phyloP scores from a whole-genome alignment of 2,113 vertebrate genomes.

The Nibea albiflora region DNA sequence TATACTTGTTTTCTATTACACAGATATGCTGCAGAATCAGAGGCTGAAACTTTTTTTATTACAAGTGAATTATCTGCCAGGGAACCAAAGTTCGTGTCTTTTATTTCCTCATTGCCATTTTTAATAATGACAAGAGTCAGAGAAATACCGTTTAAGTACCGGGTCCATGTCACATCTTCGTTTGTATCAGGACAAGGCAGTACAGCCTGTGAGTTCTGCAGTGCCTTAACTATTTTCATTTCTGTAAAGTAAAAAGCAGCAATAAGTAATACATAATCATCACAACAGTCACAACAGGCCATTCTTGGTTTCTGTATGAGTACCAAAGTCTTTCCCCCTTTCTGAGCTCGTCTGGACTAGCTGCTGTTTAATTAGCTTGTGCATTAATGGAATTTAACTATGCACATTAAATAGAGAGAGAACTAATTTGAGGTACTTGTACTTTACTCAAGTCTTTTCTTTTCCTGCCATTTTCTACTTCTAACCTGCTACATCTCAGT shows the following conservation, averaged over 20 bases:
- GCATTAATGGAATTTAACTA: no score
- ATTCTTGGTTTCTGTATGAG: neutral
- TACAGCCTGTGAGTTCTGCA: rapidly evolving
- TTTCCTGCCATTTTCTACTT: no score
- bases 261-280: neutral
- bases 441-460: no score
- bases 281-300: neutral
- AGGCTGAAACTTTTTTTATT: rapidly evolving
- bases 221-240: rapidly evolving
- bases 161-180: conserved; percentile 18
- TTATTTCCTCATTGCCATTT: rapidly evolving
- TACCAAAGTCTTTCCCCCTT: no score
- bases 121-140: neutral
- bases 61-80: neutral
- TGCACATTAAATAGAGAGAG: no score
- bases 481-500: no score
- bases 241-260: neutral
- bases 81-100: neutral
- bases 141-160: rapidly evolving
- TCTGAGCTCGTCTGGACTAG: no score
- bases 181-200: conserved; percentile 25
- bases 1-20: neutral
- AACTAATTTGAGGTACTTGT: no score
- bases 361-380: no score
- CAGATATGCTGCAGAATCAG: neutral